phyloP scores from a whole-genome alignment of 2,113 vertebrate genomes.

The Macaca fascicularis region T2T-MFA8v1.1 NC_088377.1:168576001-168576500 shows the following conservation, averaged over 20 bases:
- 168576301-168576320: neutral
- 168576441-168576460: neutral
- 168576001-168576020: neutral
- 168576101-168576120: neutral
- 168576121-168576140: neutral
- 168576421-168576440: neutral
- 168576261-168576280: neutral
- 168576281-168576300: neutral
- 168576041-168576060: constrained; percentile 15
- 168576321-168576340: neutral
- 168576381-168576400: neutral
- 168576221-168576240: neutral
- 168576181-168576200: neutral
- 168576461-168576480: constrained; percentile 21
- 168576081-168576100: neutral
- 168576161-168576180: neutral
- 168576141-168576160: neutral
- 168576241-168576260: neutral
- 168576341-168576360: neutral
- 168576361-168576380: neutral
- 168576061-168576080: neutral
- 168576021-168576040: neutral
- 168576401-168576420: neutral
- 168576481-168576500: neutral
- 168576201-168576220: neutral